phyloP scores from a whole-genome alignment of 1,140 invertebrate genomes.

The Conus ventricosus region DNA sequence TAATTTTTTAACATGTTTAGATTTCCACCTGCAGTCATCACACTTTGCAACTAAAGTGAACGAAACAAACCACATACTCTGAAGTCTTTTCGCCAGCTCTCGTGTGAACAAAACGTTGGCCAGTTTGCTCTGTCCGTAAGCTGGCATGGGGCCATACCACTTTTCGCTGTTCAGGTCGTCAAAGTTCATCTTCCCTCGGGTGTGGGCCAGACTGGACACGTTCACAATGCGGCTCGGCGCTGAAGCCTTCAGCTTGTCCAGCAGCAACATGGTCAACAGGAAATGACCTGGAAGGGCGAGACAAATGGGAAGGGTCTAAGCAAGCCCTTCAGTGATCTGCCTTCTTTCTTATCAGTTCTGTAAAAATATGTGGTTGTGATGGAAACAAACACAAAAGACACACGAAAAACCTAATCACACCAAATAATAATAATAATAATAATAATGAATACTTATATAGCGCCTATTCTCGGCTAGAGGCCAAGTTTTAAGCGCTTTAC shows the following conservation, averaged over 20 bases:
- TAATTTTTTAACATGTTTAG: too few relatives aligned
- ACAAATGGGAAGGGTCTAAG: too few relatives aligned
- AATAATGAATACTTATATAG: too few relatives aligned
- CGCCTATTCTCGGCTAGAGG: too few relatives aligned
- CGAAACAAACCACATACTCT: not conserved
- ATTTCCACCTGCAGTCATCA: too few relatives aligned
- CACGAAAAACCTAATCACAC: not conserved
- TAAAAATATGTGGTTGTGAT: not conserved
- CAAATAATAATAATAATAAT: too few relatives aligned
- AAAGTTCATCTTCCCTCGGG: slow-evolving; percentile 63
- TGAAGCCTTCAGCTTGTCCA: slow-evolving; percentile 66
- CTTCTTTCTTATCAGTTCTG: not conserved
- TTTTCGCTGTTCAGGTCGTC: slow-evolving; percentile 72
- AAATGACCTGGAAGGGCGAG: slow-evolving; percentile 22
- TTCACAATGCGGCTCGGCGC: slow-evolving; percentile 61
- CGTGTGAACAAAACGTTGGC: slow-evolving; percentile 77
- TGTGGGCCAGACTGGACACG: slow-evolving; percentile 83
- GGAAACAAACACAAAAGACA: not conserved
- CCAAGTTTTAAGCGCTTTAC: too few relatives aligned
- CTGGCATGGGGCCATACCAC: slow-evolving; percentile 61
- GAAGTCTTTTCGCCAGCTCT: slow-evolving; percentile 76
- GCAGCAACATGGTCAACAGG: slow-evolving; percentile 63
- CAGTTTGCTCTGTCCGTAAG: slow-evolving; percentile 77
- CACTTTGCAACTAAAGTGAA: too few relatives aligned
- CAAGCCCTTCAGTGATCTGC: too few relatives aligned